These are phyloP conservation scores for Kryptopterus vitreolus DNA, from an alignment of 2,797 vertebrate genomes.

Conservation along the genomic window DNA sequence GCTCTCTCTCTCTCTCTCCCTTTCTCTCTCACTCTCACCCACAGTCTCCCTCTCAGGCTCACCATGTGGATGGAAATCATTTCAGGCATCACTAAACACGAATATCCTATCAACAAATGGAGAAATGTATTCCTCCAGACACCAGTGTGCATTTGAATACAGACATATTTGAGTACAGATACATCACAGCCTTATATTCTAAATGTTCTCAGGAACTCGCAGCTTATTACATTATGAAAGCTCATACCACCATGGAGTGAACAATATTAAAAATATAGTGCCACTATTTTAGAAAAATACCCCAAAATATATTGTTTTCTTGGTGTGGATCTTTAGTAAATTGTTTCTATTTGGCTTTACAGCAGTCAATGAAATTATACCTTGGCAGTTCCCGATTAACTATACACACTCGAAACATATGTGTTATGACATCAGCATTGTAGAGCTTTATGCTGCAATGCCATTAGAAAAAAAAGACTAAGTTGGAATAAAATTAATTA, in stretches of 20 bases:
- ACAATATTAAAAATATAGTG: not conserved
- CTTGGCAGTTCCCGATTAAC: not conserved
- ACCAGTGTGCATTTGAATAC: slow-evolving; percentile 71
- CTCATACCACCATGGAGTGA: not conserved
- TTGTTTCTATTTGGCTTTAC: not conserved
- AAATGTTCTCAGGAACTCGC: slow-evolving; percentile 31
- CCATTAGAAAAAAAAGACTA: no score
- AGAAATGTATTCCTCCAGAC: slow-evolving; percentile 71
- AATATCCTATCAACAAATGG: slow-evolving; percentile 72
- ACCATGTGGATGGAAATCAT: slow-evolving; percentile 69
- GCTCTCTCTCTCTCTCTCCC: slow-evolving; percentile 6
- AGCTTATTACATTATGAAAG: slow-evolving; percentile 42
- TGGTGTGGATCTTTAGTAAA: not conserved
- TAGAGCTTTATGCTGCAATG: no score
- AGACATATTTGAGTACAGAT: slow-evolving; percentile 68
- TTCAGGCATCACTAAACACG: slow-evolving; percentile 75
- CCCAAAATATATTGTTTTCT: not conserved
- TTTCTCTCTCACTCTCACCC: slow-evolving; percentile 39
- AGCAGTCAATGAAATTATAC: not conserved
- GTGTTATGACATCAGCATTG: not conserved
- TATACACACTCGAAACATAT: not conserved
- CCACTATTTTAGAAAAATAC: not conserved
- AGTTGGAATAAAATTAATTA: no score
- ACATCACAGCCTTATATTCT: slow-evolving; percentile 43
- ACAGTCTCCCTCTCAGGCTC: slow-evolving; percentile 59